These are phyloP conservation scores for Leptura quadrifasciata DNA, from an alignment of 2,888 invertebrate genomes.

Conservation along the genomic window DNA sequence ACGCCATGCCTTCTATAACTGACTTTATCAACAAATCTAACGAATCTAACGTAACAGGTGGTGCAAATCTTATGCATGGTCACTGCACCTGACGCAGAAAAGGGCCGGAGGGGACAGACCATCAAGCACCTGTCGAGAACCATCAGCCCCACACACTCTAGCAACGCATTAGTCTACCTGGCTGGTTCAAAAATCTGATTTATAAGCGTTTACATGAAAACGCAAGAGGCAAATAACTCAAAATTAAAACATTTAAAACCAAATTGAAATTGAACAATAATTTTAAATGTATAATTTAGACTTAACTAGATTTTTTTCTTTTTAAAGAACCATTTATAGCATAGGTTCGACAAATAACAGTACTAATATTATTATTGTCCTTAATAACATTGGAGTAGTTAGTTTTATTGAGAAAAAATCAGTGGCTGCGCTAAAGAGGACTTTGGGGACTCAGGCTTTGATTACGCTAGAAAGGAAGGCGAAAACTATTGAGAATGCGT, in stretches of 20 bases:
- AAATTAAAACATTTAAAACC: neutral
- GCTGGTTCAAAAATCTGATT: neutral
- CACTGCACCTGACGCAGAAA: conserved; percentile 56
- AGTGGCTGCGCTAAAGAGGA: too few species aligned
- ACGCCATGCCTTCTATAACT: conserved; percentile 7
- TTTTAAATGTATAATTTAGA: too few species aligned
- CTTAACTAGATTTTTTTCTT: too few species aligned
- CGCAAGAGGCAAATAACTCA: neutral
- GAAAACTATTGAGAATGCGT: too few species aligned
- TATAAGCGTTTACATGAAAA: neutral
- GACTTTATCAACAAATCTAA: conserved; percentile 23
- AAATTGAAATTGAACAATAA: too few species aligned
- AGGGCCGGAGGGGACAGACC: conserved; percentile 52
- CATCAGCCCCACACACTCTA: conserved; percentile 31
- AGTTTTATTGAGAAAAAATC: too few species aligned
- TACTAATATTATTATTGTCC: too few species aligned
- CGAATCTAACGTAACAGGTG: conserved; percentile 42
- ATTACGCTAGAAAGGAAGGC: too few species aligned
- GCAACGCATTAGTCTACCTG: conserved; percentile 28
- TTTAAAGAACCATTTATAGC: too few species aligned
- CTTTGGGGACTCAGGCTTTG: too few species aligned
- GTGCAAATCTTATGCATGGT: conserved; percentile 49
- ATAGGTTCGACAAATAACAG: too few species aligned
- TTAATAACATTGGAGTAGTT: too few species aligned
- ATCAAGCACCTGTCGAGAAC: conserved; percentile 56